phyloP scores from a whole-genome alignment of 2,888 invertebrate species.

The Drosophila stalkeri region DNA sequence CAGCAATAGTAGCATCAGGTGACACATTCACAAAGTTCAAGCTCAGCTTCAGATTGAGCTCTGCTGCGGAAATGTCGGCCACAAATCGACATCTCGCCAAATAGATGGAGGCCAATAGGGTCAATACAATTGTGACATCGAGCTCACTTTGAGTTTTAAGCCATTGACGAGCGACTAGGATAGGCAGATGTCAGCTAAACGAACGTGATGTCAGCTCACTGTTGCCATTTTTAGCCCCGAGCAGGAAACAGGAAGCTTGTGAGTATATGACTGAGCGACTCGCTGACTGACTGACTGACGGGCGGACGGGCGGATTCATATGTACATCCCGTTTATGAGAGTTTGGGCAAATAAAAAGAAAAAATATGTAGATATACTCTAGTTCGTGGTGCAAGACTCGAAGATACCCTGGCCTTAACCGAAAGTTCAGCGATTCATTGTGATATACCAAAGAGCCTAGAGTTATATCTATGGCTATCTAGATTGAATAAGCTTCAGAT shows the following conservation, averaged over 20 bases:
- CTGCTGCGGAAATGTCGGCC: slow-evolving; percentile 52
- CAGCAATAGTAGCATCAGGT: slow-evolving; percentile 25
- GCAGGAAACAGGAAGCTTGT: slow-evolving; percentile 53
- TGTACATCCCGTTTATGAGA: background rate
- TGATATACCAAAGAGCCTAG: too few species aligned
- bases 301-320: slow-evolving; percentile 8
- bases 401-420: background rate
- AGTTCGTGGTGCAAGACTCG: background rate
- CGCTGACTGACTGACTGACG: slow-evolving; percentile 3
- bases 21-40: background rate
- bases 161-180: slow-evolving; percentile 31
- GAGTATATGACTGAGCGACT: slow-evolving; percentile 23
- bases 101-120: slow-evolving; percentile 23
- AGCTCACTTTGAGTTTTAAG: slow-evolving; percentile 15
- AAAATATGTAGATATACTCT: background rate
- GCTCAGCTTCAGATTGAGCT: background rate
- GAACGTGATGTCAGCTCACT: slow-evolving; percentile 49
- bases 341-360: background rate
- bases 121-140: slow-evolving; percentile 25
- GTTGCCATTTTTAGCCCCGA: slow-evolving; percentile 35
- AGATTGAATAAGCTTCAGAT: background rate
- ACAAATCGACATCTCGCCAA: slow-evolving; percentile 63
- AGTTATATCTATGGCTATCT: background rate
- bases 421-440: too few species aligned
- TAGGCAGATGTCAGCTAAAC: slow-evolving; percentile 26